These are phyloP conservation scores for Eufriesea mexicana DNA, from an alignment of 1,140 invertebrate species.

Conservation along the genomic window DNA sequence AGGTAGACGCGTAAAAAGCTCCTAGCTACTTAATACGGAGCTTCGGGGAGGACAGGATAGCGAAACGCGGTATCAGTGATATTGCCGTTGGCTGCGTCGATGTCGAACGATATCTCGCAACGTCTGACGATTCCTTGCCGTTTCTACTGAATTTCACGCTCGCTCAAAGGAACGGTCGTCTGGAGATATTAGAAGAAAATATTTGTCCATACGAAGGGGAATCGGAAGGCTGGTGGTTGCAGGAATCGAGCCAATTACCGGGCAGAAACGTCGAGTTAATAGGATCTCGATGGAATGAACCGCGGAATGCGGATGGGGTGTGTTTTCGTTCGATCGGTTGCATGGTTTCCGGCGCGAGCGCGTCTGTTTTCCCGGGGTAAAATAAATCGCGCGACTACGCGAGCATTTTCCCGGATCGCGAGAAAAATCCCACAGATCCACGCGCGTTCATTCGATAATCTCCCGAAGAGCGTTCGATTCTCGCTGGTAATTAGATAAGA, in stretches of 20 bases:
- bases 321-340: neutral
- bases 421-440: no score
- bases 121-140: conserved; percentile 15
- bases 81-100: conserved; percentile 29
- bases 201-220: conserved; percentile 3
- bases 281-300: neutral
- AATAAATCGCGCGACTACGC: neutral
- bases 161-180: conserved; percentile 48
- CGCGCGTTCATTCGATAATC: neutral
- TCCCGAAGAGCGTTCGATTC: neutral
- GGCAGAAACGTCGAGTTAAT: neutral
- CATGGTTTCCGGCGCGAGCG: neutral
- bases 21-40: conserved; percentile 55
- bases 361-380: no score
- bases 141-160: conserved; percentile 50
- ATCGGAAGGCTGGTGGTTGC: neutral
- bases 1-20: conserved; percentile 44
- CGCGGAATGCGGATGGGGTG: neutral
- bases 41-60: conserved; percentile 21
- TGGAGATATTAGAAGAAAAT: conserved; percentile 46
- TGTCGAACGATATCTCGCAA: conserved; percentile 32
- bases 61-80: conserved; percentile 48
- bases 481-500: neutral
- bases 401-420: neutral
- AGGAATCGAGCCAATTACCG: conserved; percentile 25